Percentiles rank a stretch among this genome's conserved stretches.
Conservation (phyloP, 2,113 vertebrate species). For the Seriola aureovittata region DNA sequence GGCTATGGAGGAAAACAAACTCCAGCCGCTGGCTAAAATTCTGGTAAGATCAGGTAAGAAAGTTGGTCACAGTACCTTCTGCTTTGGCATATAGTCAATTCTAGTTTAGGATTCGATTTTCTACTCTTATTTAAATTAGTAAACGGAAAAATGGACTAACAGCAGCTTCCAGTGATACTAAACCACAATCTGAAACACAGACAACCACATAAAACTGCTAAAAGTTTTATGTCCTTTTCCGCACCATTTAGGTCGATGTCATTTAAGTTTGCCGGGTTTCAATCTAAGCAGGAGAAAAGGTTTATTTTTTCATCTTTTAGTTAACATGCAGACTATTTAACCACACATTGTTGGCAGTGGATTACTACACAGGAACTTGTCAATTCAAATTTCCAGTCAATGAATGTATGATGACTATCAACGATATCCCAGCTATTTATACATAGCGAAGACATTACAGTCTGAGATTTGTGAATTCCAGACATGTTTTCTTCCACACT, state of each 20-base stretch:
- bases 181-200: neutral
- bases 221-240: neutral
- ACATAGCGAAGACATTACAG: conserved; percentile 9
- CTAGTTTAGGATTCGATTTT: neutral
- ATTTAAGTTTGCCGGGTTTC: neutral
- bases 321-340: neutral
- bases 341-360: neutral
- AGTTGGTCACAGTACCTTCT: neutral
- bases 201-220: neutral
- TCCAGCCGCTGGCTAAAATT: conserved; percentile 24
- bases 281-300: neutral
- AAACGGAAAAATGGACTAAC: neutral
- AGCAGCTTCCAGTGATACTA: neutral
- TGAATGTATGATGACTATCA: conserved; percentile 11
- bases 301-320: neutral
- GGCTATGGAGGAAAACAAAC: conserved; percentile 45
- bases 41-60: conserved; percentile 22
- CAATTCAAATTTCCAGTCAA: neutral
- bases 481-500: conserved; percentile 60
- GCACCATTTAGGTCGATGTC: neutral
- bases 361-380: conserved; percentile 7
- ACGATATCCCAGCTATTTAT: conserved; percentile 3
- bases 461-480: conserved; percentile 53
- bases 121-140: neutral
- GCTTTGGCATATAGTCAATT: neutral